These are phyloP conservation scores for Cheilosia impressa DNA, from an alignment of 2,888 invertebrate genomes.

Conservation along the genomic window DNA sequence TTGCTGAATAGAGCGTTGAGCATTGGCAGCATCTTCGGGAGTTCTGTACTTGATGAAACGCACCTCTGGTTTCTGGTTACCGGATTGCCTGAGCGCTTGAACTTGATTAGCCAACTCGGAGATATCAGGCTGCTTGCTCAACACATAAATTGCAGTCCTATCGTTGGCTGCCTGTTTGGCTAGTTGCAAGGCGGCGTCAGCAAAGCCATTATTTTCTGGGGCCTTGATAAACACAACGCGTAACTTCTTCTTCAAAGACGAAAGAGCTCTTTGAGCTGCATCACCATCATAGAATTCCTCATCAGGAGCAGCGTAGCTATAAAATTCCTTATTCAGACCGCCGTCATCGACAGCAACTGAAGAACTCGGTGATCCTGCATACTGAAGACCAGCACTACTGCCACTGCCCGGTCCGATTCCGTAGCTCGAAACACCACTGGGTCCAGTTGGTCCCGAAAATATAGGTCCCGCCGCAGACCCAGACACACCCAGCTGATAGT, in stretches of 20 bases:
- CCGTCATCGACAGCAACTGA: neutral
- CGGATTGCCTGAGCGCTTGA: conserved; percentile 74
- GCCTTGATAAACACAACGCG: conserved; percentile 76
- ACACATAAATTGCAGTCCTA: conserved; percentile 77
- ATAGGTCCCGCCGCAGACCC: neutral
- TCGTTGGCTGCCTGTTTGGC: conserved; percentile 71
- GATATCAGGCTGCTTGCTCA: conserved; percentile 80
- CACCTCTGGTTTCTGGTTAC: conserved; percentile 80
- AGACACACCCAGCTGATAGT: conserved; percentile 25
- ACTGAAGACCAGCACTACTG: neutral
- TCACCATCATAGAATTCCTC: conserved; percentile 71
- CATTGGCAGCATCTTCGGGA: conserved; percentile 80
- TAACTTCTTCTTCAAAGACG: conserved; percentile 73
- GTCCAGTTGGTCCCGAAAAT: no score
- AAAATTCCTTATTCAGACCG: conserved; percentile 76
- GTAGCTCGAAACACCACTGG: no score
- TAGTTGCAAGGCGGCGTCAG: conserved; percentile 74
- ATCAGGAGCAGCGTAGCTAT: conserved; percentile 75
- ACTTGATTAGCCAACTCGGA: conserved; percentile 79
- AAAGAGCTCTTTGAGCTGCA: neutral
- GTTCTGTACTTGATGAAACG: conserved; percentile 82
- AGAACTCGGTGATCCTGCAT: neutral
- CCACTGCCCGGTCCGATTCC: no score
- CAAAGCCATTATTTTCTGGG: conserved; percentile 76
- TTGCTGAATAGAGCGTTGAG: conserved; percentile 79